phyloP scores from a whole-genome alignment of 2,113 vertebrate species.

The Lagenorhynchus albirostris region DNA sequence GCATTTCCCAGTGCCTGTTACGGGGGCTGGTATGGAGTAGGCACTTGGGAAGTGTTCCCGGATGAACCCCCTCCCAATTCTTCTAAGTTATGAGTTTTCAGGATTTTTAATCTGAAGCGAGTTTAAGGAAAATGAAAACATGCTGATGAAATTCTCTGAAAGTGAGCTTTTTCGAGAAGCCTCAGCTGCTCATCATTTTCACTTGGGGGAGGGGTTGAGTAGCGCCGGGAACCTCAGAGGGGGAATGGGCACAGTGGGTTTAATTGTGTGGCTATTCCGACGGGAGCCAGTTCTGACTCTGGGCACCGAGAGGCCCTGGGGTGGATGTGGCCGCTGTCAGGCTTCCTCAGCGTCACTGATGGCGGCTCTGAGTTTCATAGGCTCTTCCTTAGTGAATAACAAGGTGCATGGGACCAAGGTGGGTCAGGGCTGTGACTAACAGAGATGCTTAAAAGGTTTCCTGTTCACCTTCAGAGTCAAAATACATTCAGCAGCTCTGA shows the following conservation, averaged over 20 bases:
- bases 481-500: neutral
- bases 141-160: slow-evolving; percentile 3
- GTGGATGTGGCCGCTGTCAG: neutral
- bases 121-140: slow-evolving; percentile 29
- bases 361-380: neutral
- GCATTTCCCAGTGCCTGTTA: rapidly evolving
- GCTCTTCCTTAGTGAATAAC: neutral
- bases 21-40: neutral
- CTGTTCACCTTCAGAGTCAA: neutral
- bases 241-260: neutral
- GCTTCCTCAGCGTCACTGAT: neutral
- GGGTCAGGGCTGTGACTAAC: neutral
- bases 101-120: slow-evolving; percentile 35
- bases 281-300: neutral
- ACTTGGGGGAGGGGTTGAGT: neutral
- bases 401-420: neutral
- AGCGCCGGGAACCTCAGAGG: neutral
- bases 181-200: neutral
- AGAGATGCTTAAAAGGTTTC: neutral
- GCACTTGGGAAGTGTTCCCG: neutral
- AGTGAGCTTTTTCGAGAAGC: neutral
- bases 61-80: no score
- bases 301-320: rapidly evolving
- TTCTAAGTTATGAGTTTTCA: neutral
- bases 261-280: neutral